Evolutionary conservation across 2,113 vertebrate genomes (phyloP).

Genomic region (Philantomba maxwellii): DNA sequence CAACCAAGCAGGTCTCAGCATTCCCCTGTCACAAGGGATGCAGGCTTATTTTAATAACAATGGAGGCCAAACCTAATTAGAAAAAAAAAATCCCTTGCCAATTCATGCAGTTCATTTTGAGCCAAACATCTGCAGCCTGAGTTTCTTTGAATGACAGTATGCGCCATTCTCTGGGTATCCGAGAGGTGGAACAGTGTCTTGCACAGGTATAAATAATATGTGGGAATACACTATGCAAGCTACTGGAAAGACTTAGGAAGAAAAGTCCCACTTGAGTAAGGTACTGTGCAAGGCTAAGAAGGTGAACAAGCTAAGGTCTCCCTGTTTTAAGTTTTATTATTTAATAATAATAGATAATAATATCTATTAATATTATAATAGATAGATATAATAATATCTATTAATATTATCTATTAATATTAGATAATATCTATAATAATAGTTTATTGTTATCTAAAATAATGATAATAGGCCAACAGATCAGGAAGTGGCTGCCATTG

Average conservation of each 20-base stretch:
- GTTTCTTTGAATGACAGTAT: background rate
- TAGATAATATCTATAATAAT: background rate
- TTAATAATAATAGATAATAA: background rate
- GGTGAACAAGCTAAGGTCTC: background rate
- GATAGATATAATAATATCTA: background rate
- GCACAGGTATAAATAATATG: background rate
- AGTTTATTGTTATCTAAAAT: background rate
- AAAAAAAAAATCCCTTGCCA: background rate
- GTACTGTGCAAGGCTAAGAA: background rate
- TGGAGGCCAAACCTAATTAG: conserved; percentile 6
- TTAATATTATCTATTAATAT: background rate
- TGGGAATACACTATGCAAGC: background rate
- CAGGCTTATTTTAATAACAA: conserved; percentile 16
- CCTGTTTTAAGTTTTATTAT: background rate
- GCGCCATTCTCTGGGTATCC: background rate
- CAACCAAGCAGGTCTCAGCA: background rate
- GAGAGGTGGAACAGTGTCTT: background rate
- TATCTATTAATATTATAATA: background rate
- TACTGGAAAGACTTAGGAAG: background rate
- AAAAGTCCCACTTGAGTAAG: background rate
- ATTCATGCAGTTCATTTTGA: background rate
- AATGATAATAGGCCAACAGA: background rate
- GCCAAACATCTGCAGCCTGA: background rate
- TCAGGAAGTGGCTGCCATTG: background rate
- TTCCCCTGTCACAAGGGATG: background rate